These are phyloP conservation scores for Serripes groenlandicus DNA, from an alignment of 2,888 invertebrate genomes.

Conservation along the genomic window DNA sequence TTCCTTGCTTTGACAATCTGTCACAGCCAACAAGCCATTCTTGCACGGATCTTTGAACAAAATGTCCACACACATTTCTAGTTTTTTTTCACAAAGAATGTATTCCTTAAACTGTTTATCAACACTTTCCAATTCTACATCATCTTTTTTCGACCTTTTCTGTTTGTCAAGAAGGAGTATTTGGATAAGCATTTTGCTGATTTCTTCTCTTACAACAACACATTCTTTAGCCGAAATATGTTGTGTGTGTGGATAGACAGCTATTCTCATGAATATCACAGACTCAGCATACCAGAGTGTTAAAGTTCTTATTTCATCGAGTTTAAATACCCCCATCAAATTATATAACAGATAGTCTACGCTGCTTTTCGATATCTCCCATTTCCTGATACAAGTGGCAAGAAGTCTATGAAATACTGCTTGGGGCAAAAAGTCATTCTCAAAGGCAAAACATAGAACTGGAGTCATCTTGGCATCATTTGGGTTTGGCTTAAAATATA, in stretches of 20 bases:
- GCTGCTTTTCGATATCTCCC: background rate
- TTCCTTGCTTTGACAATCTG: constrained; percentile 16
- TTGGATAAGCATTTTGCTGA: constrained; percentile 11
- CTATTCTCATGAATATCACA: constrained; percentile 47
- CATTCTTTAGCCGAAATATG: constrained; percentile 4
- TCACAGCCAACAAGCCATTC: constrained; percentile 30
- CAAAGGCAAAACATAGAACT: constrained; percentile 44
- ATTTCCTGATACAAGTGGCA: constrained; percentile 52
- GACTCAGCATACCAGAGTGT: constrained; percentile 55
- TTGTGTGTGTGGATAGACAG: constrained; percentile 6
- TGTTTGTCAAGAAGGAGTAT: constrained; percentile 30
- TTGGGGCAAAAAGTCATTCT: constrained; percentile 54
- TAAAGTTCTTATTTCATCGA: constrained; percentile 22
- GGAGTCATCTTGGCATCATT: constrained; percentile 34
- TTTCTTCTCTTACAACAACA: constrained; percentile 6
- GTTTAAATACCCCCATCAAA: constrained; percentile 48
- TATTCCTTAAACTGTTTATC: constrained; percentile 44
- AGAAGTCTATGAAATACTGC: constrained; percentile 59
- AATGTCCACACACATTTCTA: background rate
- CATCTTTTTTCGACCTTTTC: constrained; percentile 5
- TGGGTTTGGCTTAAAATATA: constrained; percentile 1
- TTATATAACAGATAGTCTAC: constrained; percentile 36
- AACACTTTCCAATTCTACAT: background rate
- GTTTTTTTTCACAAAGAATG: constrained; percentile 37
- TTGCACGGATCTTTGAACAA: background rate